Percentiles rank a stretch among this genome's conserved stretches.
Evolutionary conservation across 2,113 vertebrate species (phyloP).

Genomic region (Poeciliopsis prolifica): DNA sequence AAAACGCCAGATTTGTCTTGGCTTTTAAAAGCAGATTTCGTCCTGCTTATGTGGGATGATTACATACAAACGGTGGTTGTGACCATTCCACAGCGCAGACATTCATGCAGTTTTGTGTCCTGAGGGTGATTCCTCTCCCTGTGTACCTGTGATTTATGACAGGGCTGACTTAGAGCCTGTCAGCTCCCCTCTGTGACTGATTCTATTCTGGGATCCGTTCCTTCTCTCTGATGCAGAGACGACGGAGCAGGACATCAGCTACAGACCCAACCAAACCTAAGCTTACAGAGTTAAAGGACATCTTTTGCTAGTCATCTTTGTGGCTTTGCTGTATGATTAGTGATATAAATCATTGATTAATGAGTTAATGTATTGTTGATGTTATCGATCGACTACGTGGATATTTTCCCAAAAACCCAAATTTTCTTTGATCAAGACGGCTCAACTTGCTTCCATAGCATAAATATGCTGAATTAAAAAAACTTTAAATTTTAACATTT

Average conservation of each 20-base stretch:
- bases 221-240: slow-evolving; percentile 54
- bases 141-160: slow-evolving; percentile 79
- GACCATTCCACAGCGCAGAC: slow-evolving; percentile 47
- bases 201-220: slow-evolving; percentile 72
- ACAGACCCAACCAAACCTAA: slow-evolving; percentile 51
- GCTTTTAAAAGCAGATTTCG: slow-evolving; percentile 7
- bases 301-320: slow-evolving; percentile 60
- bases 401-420: too few relatives aligned
- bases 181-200: slow-evolving; percentile 68
- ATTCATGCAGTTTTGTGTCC: slow-evolving; percentile 61
- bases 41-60: slow-evolving; percentile 13
- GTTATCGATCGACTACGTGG: too few relatives aligned
- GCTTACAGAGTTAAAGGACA: slow-evolving; percentile 32
- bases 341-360: too few relatives aligned
- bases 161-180: slow-evolving; percentile 74
- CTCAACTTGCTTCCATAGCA: too few relatives aligned
- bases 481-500: too few relatives aligned
- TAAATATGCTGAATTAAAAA: too few relatives aligned
- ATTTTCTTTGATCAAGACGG: too few relatives aligned
- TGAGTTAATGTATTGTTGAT: too few relatives aligned
- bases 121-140: slow-evolving; percentile 69
- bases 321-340: slow-evolving; percentile 41
- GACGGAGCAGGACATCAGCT: slow-evolving; percentile 69
- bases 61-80: slow-evolving; percentile 13
- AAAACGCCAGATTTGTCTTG: slow-evolving; percentile 6